Evolutionary conservation across 2,888 invertebrate species (phyloP).

Genomic region (Abrostola triplasia): DNA sequence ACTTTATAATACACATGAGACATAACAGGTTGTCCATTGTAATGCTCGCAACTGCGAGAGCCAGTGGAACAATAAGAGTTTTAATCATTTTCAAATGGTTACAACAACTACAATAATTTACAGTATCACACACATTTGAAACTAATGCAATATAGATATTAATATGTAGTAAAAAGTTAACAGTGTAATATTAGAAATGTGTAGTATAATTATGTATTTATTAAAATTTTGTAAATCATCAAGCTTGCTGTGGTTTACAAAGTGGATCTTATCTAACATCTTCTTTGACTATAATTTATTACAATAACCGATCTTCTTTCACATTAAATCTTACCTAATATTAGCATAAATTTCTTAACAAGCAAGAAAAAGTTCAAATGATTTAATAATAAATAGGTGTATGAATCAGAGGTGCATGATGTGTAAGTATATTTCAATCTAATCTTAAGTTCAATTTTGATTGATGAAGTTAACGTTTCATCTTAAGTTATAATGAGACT

Average conservation of each 20-base stretch:
- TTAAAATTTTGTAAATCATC: conserved; percentile 43
- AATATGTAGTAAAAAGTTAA: conserved; percentile 54
- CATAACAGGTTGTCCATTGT: conserved; percentile 46
- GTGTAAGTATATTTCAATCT: background rate
- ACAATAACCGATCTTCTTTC: conserved; percentile 37
- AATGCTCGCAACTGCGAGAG: conserved; percentile 49
- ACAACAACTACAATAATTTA: conserved; percentile 58
- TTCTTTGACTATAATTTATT: conserved; percentile 36
- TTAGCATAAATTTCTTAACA: conserved; percentile 39
- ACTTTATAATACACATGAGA: conserved; percentile 68
- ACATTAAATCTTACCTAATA: conserved; percentile 36
- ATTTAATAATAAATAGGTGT: conserved; percentile 15
- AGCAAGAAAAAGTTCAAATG: conserved; percentile 41
- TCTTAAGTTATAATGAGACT: too few relatives aligned
- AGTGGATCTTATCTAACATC: conserved; percentile 44
- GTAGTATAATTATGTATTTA: conserved; percentile 46
- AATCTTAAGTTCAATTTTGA: background rate
- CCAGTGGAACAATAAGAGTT: conserved; percentile 35
- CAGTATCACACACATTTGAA: conserved; percentile 62
- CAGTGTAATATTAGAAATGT: conserved; percentile 62
- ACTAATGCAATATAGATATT: conserved; percentile 49
- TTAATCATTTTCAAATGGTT: conserved; percentile 47
- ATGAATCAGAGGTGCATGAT: conserved; percentile 11
- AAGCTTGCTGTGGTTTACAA: conserved; percentile 49
- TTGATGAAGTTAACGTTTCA: too few relatives aligned